These are phyloP conservation scores for Megalopta genalis DNA, from an alignment of 1,140 invertebrate genomes.

Conservation along the genomic window DNA sequence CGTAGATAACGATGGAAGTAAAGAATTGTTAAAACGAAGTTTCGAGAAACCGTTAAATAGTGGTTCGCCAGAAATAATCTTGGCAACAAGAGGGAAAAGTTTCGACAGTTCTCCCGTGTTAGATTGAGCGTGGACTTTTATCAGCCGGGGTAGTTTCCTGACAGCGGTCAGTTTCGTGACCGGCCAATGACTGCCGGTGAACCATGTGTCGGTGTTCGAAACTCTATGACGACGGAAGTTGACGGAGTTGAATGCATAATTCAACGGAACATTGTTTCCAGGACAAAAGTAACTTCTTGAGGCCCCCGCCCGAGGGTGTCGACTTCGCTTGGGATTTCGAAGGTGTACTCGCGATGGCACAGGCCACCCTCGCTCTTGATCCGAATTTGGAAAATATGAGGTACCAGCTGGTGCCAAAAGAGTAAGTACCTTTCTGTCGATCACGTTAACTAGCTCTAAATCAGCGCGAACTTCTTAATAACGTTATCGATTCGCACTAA, in stretches of 20 bases:
- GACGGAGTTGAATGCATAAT: conserved; percentile 20
- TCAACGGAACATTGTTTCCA: conserved; percentile 76
- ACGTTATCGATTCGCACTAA: no score
- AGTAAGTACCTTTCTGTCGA: conserved; percentile 83
- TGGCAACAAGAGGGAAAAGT: no score
- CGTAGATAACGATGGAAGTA: no score
- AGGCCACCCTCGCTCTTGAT: conserved; percentile 96
- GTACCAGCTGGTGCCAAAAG: conserved; percentile 99
- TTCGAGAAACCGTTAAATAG: no score
- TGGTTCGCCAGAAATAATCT: no score
- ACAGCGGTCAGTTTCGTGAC: neutral
- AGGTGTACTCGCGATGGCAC: conserved; percentile 92
- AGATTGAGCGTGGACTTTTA: neutral
- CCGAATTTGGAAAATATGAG: conserved; percentile 98
- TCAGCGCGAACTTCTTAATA: no score
- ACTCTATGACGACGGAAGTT: neutral
- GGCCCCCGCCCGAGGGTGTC: conserved; percentile 96
- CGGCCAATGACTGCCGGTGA: neutral
- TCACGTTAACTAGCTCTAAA: no score
- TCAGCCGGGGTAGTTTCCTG: no score
- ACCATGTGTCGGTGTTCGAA: neutral
- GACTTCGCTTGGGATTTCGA: conserved; percentile 98
- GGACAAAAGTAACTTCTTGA: conserved; percentile 98
- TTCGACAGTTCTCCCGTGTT: neutral
- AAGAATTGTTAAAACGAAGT: no score